Conservation (phyloP, 1,140 invertebrate genomes). For the Drosophila persimilis region DNA sequence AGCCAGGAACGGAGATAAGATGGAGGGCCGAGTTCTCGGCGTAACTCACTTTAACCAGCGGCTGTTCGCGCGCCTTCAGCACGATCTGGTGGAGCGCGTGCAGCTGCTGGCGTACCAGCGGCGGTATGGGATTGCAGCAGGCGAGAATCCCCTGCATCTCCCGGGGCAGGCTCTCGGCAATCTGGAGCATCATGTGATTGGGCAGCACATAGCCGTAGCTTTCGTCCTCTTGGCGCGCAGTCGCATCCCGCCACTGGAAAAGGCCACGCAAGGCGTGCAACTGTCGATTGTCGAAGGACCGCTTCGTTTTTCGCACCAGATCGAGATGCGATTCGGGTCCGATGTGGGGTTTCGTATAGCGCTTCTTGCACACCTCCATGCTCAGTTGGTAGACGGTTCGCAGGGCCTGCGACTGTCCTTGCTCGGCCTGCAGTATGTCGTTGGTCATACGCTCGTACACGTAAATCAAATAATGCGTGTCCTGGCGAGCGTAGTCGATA, state of each 20-base stretch:
- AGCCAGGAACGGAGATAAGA: background rate
- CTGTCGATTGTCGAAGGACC: constrained; percentile 93
- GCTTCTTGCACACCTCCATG: constrained; percentile 88
- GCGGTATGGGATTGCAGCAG: constrained; percentile 96
- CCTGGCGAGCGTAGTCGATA: constrained; percentile 94
- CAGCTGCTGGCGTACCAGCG: constrained; percentile 91
- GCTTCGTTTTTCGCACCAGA: constrained; percentile 90
- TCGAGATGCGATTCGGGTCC: constrained; percentile 89
- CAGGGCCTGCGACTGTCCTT: constrained; percentile 88
- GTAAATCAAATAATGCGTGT: constrained; percentile 98
- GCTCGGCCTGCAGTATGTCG: constrained; percentile 89
- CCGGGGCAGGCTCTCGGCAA: constrained; percentile 94
- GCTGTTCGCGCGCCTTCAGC: constrained; percentile 89
- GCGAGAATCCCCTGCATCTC: constrained; percentile 97
- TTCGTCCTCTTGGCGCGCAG: constrained; percentile 95
- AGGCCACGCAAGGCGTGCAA: constrained; percentile 92
- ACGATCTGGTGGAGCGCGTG: constrained; percentile 91
- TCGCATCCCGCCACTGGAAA: constrained; percentile 94
- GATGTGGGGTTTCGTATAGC: constrained; percentile 92
- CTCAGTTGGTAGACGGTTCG: constrained; percentile 88
- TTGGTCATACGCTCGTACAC: constrained; percentile 93
- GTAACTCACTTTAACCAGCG: constrained; percentile 86
- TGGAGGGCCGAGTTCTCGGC: constrained; percentile 19
- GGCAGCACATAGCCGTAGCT: constrained; percentile 95
- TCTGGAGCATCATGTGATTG: constrained; percentile 97